Evolutionary conservation across 2,113 vertebrate genomes (phyloP).

Genomic region (Cynoglossus semilaevis): DNA sequence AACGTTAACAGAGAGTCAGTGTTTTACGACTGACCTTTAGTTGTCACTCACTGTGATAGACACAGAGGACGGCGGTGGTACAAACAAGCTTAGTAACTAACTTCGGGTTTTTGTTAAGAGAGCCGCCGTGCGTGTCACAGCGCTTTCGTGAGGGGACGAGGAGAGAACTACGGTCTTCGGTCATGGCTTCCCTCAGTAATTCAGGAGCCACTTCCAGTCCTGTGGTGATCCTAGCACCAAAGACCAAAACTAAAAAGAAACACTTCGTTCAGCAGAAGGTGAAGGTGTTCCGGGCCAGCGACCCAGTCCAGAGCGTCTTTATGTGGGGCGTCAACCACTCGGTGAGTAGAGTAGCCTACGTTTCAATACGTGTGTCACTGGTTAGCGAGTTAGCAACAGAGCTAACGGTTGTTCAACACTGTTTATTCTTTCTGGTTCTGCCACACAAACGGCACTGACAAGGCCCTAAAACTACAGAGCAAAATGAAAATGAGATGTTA

Average conservation of each 20-base stretch:
- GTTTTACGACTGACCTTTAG: conserved; percentile 19
- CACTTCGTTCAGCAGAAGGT: conserved; percentile 95
- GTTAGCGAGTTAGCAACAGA: conserved; percentile 1
- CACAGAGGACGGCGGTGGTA: neutral
- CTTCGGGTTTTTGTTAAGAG: conserved; percentile 29
- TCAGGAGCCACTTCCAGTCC: conserved; percentile 71
- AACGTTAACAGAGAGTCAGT: conserved; percentile 10
- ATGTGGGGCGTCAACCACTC: conserved; percentile 95
- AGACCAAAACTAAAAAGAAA: conserved; percentile 93
- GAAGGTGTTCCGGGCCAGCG: conserved; percentile 89
- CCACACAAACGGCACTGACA: too few species aligned
- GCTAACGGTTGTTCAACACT: conserved; percentile 11
- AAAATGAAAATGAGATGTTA: too few species aligned
- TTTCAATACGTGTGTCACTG: neutral
- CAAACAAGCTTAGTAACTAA: conserved; percentile 1
- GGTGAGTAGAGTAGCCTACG: conserved; percentile 74
- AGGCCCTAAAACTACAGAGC: too few species aligned
- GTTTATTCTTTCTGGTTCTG: neutral
- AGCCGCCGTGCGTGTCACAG: conserved; percentile 12
- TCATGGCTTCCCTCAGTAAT: conserved; percentile 76
- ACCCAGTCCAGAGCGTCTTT: conserved; percentile 89
- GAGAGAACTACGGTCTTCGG: conserved; percentile 2
- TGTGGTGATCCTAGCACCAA: conserved; percentile 79
- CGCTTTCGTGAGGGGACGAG: conserved; percentile 16
- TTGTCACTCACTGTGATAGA: neutral